phyloP scores from a whole-genome alignment of 2,113 vertebrate species.

The Oostethus manadensis region DNA sequence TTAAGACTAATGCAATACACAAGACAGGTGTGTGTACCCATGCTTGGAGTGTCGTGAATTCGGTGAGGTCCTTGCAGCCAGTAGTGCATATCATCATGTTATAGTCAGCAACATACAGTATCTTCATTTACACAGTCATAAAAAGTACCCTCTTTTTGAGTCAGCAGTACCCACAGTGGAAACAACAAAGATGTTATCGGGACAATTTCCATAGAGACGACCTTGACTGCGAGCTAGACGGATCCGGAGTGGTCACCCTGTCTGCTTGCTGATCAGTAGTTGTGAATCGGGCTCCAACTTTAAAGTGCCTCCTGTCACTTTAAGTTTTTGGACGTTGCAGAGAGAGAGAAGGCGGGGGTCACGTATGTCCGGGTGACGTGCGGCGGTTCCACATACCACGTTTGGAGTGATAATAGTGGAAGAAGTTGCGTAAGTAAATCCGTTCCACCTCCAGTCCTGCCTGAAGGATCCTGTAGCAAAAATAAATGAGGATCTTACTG shows the following conservation, averaged over 20 bases:
- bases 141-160: slow-evolving; percentile 15
- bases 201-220: slow-evolving; percentile 26
- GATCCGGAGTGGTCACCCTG: neutral
- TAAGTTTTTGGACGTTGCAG: neutral
- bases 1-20: slow-evolving; percentile 28
- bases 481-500: slow-evolving; percentile 6
- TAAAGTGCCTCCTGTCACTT: slow-evolving; percentile 49
- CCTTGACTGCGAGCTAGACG: slow-evolving; percentile 7
- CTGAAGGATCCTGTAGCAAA: slow-evolving; percentile 78
- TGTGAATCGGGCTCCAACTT: neutral
- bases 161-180: slow-evolving; percentile 33
- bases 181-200: slow-evolving; percentile 34
- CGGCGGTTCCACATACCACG: slow-evolving; percentile 93
- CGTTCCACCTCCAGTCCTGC: slow-evolving; percentile 91
- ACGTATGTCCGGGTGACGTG: slow-evolving; percentile 20
- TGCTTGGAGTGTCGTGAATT: slow-evolving; percentile 9
- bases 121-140: slow-evolving; percentile 14
- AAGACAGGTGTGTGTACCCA: slow-evolving; percentile 22
- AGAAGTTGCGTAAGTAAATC: slow-evolving; percentile 87
- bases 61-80: slow-evolving; percentile 3
- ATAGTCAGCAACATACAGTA: slow-evolving; percentile 5
- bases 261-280: slow-evolving; percentile 16
- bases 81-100: slow-evolving; percentile 20
- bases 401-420: slow-evolving; percentile 90
- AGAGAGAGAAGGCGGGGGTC: slow-evolving; percentile 20